Evolutionary conservation across 2,888 invertebrate species (phyloP).

Genomic region (Caenorhabditis drosophilae): DNA sequence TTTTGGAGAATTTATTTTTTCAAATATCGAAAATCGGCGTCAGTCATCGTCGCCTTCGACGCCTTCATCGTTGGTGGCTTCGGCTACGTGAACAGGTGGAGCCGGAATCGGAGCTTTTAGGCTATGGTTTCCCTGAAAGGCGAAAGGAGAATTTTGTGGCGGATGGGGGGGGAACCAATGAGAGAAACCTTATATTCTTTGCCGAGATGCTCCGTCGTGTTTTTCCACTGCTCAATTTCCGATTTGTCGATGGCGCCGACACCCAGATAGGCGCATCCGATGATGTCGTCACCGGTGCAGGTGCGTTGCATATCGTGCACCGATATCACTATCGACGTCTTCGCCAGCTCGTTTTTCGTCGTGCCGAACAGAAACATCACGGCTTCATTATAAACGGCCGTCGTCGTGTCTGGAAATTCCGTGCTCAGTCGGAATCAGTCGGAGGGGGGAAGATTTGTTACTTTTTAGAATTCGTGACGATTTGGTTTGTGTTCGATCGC

Average conservation of each 20-base stretch:
- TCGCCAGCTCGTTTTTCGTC: constrained; percentile 67
- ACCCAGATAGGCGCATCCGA: constrained; percentile 68
- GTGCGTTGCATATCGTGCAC: constrained; percentile 67
- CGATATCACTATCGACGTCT: constrained; percentile 69
- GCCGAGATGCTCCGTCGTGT: constrained; percentile 69
- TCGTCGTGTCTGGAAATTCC: constrained; percentile 33
- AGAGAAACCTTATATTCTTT: constrained; percentile 60
- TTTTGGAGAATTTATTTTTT: too few species aligned
- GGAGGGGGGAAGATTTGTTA: too few species aligned
- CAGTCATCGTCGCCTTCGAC: constrained; percentile 17
- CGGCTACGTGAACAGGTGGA: constrained; percentile 51
- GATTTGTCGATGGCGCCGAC: constrained; percentile 69
- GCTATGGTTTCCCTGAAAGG: constrained; percentile 47
- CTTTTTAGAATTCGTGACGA: constrained; percentile 66
- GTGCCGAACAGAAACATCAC: constrained; percentile 69
- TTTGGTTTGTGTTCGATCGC: constrained; percentile 64
- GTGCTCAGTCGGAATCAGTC: too few species aligned
- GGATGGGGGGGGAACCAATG: too few species aligned
- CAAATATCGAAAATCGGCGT: background rate
- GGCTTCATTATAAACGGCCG: constrained; percentile 65
- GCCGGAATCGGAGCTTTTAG: constrained; percentile 40
- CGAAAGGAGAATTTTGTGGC: too few species aligned
- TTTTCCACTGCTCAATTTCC: constrained; percentile 70
- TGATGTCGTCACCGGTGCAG: constrained; percentile 70
- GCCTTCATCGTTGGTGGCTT: constrained; percentile 41